phyloP scores from a whole-genome alignment of 2,113 vertebrate species.

The Varanus salvator region DNA sequence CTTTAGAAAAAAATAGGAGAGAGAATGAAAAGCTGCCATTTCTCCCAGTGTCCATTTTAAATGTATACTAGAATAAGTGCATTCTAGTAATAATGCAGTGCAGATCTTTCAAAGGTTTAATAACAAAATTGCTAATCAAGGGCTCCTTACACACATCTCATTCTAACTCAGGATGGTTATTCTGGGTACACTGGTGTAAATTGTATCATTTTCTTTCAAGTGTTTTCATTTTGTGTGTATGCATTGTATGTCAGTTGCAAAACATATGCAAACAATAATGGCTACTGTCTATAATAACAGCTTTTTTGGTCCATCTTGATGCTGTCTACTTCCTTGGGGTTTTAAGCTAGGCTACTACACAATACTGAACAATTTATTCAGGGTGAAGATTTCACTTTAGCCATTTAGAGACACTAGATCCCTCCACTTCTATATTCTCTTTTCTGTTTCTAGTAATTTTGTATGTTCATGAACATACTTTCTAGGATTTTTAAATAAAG shows the following conservation, averaged over 20 bases:
- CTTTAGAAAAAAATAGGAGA: background rate
- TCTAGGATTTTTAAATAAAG: background rate
- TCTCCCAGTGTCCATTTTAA: background rate
- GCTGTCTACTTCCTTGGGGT: background rate
- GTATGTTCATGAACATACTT: constrained; percentile 15
- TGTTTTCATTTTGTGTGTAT: constrained; percentile 25
- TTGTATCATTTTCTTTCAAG: background rate
- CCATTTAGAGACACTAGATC: constrained; percentile 74
- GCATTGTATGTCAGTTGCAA: background rate
- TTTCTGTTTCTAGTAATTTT: constrained; percentile 50
- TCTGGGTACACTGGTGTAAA: background rate
- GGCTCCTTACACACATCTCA: background rate
- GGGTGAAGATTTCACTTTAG: constrained; percentile 12
- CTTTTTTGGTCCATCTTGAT: background rate
- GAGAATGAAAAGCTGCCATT: background rate
- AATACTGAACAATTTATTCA: background rate
- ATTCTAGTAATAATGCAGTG: constrained; percentile 6
- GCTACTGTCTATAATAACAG: background rate
- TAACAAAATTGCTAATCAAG: background rate
- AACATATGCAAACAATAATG: background rate
- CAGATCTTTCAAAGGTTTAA: background rate
- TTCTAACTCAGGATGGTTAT: background rate
- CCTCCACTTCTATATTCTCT: constrained; percentile 63
- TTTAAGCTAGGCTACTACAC: background rate
- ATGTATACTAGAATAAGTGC: background rate